These are phyloP conservation scores for Plestiodon gilberti DNA, from an alignment of 2,113 vertebrate species.

Conservation along the genomic window DNA sequence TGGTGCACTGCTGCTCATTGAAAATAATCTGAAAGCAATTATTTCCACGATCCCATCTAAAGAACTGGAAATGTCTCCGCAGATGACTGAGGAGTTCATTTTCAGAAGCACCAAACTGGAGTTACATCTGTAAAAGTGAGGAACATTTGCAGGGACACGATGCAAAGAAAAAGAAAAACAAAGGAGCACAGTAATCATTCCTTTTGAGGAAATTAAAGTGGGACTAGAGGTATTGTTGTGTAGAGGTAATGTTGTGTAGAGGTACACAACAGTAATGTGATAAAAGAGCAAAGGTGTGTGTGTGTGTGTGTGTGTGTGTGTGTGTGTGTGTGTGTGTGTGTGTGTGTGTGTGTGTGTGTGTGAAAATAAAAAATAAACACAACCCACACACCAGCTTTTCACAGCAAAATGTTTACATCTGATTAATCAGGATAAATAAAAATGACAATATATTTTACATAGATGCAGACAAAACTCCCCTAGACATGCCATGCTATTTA, in stretches of 20 bases:
- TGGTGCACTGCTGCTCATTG: not conserved
- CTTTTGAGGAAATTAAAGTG: not conserved
- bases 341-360: not conserved
- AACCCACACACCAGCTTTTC: not conserved
- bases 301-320: not conserved
- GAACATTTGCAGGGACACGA: not conserved
- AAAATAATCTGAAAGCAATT: slow-evolving; percentile 21
- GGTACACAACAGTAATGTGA: not conserved
- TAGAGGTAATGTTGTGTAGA: too few relatives aligned
- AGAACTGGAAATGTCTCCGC: not conserved
- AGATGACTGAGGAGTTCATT: slow-evolving; percentile 6
- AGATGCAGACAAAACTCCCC: not conserved
- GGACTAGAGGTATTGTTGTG: not conserved
- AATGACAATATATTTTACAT: not conserved
- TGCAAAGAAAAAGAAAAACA: not conserved
- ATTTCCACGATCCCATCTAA: slow-evolving; percentile 10
- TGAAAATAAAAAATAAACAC: not conserved
- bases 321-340: not conserved
- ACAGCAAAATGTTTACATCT: not conserved
- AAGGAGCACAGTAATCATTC: not conserved
- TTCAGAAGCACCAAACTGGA: not conserved
- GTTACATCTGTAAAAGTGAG: not conserved
- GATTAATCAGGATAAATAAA: not conserved
- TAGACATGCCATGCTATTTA: not conserved
- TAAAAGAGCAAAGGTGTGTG: not conserved